Evolutionary conservation across 2,113 vertebrate genomes (phyloP).

Genomic region (Nipponia nippon): DNA sequence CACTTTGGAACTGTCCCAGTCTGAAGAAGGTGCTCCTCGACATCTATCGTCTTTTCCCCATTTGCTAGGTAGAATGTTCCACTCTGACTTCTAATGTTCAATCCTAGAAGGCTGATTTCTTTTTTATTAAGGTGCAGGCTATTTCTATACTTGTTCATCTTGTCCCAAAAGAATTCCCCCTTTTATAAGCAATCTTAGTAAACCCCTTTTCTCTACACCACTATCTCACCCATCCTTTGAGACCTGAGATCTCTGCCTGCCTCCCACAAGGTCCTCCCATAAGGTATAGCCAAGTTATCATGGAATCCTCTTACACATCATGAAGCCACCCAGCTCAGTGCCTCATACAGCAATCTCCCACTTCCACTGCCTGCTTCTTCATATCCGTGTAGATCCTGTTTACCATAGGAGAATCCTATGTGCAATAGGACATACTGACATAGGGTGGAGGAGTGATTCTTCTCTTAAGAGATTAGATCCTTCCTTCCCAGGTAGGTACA

Average conservation of each 20-base stretch:
- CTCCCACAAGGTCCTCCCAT: background rate
- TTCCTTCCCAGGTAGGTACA: background rate
- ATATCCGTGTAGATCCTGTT: background rate
- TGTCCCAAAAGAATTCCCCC: background rate
- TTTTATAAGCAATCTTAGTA: background rate
- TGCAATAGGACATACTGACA: background rate
- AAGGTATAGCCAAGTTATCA: background rate
- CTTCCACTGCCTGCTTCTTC: background rate
- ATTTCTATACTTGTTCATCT: background rate
- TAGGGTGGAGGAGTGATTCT: background rate
- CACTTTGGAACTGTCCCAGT: background rate
- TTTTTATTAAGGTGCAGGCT: background rate
- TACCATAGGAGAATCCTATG: background rate
- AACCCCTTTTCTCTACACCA: background rate
- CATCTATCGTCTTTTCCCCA: background rate
- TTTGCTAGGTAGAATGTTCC: background rate
- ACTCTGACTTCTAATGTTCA: background rate
- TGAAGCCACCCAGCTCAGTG: background rate
- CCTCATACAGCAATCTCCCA: background rate
- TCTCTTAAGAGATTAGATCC: background rate
- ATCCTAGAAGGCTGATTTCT: background rate
- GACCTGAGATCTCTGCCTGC: background rate
- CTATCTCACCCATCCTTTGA: background rate
- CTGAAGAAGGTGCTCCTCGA: background rate
- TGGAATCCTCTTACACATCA: background rate